A percentile compares a stretch with the other conserved stretches of the same genome.
phyloP scores from a whole-genome alignment of 2,888 invertebrate species.

The Sphaeridia pumilis region DNA sequence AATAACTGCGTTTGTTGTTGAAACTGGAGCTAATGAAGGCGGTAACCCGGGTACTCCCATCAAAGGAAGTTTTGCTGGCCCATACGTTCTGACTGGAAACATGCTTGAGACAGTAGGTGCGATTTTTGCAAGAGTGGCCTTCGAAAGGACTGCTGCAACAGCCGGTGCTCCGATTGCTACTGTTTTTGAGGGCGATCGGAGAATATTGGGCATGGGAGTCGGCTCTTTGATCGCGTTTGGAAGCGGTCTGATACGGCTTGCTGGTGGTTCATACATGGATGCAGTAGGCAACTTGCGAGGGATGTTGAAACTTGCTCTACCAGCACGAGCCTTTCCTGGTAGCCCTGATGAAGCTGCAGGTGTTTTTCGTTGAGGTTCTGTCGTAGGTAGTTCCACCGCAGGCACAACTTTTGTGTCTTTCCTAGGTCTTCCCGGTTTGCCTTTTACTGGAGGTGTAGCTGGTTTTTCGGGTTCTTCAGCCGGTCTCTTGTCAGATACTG shows the following conservation, averaged over 20 bases:
- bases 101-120: conserved; percentile 19
- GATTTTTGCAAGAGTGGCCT: conserved; percentile 14
- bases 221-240: conserved; percentile 25
- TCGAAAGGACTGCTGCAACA: conserved; percentile 1
- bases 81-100: conserved; percentile 26
- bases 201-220: conserved; percentile 10
- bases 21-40: too few relatives aligned
- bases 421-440: neutral
- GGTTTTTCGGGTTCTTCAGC: conserved; percentile 2
- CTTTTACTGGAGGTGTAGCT: conserved; percentile 2
- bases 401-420: conserved; percentile 4
- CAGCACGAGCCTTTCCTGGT: conserved; percentile 5
- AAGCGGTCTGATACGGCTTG: conserved; percentile 26
- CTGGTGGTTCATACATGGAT: conserved; percentile 19
- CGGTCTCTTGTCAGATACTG: neutral
- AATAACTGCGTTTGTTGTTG: neutral
- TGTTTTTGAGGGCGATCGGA: conserved; percentile 10
- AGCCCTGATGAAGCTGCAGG: neutral
- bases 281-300: conserved; percentile 1
- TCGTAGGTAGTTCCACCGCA: too few relatives aligned
- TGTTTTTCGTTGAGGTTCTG: too few relatives aligned
- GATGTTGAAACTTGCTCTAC: conserved; percentile 10
- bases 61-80: conserved; percentile 20
- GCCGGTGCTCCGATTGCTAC: conserved; percentile 3
- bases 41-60: too few relatives aligned